Base-by-base conservation (phyloP, 2,888 invertebrate species). In the Rambutsinella grinnellia region DNA sequence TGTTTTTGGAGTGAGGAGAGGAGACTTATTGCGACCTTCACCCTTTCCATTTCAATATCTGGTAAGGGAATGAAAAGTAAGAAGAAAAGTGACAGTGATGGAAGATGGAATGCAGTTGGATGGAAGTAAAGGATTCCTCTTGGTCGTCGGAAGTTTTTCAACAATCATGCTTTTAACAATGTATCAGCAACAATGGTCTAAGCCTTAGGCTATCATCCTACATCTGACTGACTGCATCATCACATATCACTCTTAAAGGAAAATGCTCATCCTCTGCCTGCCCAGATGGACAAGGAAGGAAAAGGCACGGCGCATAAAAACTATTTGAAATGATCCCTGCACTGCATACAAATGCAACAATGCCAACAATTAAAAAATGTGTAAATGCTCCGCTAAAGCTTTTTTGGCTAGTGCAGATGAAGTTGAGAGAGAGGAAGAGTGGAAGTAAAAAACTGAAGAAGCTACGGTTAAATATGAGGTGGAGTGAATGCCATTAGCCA, bases 401-500 rank as follows among this genome's bases (percentile, higher is more conserved):
- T 54, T 24, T 53, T 24, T 15, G 19, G 49, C 15, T 47, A 26
- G 56, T 17, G 19, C 17, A 17, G 21, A 26, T 28, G 46, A 51
- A 13, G 15, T 13, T 44, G 8, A 44, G 8, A 44, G 44, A 13
- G 8, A 44, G n/a, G 15, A 19, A 19, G 62, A 21, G n/a, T 47
- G 47, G 3, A 23, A 28, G 17, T 15, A 49, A 49, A 49, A 49
- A 51, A 51, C 21, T 51, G 19, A 51, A 19, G 51, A 51, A n/a
- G 51, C n/a, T 51, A 19, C 51, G 36, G 36, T 36, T 36, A 63
- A 27, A 56, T 63, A 74, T 36, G 62, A 75, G 68, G 75, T 75
- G 75, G 75, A 67, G 51, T 62, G 63, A 68, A 75, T 68, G 49
- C 62, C 75, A 75, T 75, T 75, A 75, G 62, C 68, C 67, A 63